Percentiles rank a stretch among this genome's conserved stretches.
Conservation (phyloP, 2,888 invertebrate species). For the Tethea ocularis region DNA sequence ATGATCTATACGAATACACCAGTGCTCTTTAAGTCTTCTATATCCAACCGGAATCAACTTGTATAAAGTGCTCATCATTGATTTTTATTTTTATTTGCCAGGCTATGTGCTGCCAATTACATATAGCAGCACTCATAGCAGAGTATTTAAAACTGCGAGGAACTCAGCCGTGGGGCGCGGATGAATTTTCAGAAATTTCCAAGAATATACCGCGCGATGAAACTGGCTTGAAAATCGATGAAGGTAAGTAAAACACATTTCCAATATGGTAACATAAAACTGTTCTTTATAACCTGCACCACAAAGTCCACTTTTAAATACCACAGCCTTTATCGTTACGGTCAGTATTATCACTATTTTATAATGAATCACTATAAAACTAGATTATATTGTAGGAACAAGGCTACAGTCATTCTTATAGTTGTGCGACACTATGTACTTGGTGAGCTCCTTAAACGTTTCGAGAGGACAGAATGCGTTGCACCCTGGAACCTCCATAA, state of each 20-base stretch:
- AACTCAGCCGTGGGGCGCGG: conserved; percentile 93
- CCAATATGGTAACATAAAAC: conserved; percentile 25
- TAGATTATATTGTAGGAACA: conserved; percentile 40
- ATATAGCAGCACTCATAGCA: conserved; percentile 97
- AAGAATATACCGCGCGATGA: conserved; percentile 95
- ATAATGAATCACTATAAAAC: conserved; percentile 1
- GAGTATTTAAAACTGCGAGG: conserved; percentile 93
- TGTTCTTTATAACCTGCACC: conserved; percentile 41
- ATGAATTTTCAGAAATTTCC: conserved; percentile 92
- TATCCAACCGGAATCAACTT: no score
- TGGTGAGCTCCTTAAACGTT: conserved; percentile 74
- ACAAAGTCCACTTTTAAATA: conserved; percentile 41
- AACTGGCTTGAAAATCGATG: conserved; percentile 91
- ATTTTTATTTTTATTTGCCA: conserved; percentile 44
- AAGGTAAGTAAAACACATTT: conserved; percentile 79
- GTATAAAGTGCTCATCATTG: no score
- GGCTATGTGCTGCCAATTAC: conserved; percentile 97
- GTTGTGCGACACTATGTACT: conserved; percentile 69
- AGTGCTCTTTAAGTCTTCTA: no score
- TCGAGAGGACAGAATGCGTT: conserved; percentile 79
- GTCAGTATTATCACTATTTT: conserved; percentile 24
- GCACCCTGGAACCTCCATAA: conserved; percentile 82
- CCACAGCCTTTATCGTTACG: conserved; percentile 55
- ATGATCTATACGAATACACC: no score
- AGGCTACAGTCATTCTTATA: conserved; percentile 73